phyloP scores from a whole-genome alignment of 2,888 invertebrate species.

The Standfussiana lucernea region DNA sequence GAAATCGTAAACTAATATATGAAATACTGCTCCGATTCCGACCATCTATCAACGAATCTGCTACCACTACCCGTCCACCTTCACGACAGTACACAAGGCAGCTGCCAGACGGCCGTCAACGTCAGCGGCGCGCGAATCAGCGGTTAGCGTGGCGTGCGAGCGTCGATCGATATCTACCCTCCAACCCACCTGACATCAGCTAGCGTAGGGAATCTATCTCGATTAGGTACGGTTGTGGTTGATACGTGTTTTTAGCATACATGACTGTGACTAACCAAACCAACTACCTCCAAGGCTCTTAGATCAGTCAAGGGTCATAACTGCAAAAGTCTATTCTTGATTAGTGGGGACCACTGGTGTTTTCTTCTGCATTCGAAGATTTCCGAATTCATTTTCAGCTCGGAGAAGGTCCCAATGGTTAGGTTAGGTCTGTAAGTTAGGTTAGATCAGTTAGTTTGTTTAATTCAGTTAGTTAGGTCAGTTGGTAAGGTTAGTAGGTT shows the following conservation, averaged over 20 bases:
- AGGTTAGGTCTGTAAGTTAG: no score
- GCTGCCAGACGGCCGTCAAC: constrained; percentile 81
- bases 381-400: not conserved
- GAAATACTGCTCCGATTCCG: not conserved
- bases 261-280: not conserved
- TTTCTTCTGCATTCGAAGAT: not conserved
- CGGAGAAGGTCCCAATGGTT: not conserved
- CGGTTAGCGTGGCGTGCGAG: constrained; percentile 72
- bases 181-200: constrained; percentile 35
- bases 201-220: constrained; percentile 48
- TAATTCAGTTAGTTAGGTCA: no score
- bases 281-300: not conserved
- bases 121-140: constrained; percentile 80
- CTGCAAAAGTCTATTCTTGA: not conserved
- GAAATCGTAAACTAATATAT: not conserved
- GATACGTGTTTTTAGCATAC: constrained; percentile 25
- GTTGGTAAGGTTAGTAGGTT: no score
- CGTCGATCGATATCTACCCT: constrained; percentile 79
- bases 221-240: constrained; percentile 16
- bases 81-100: constrained; percentile 75
- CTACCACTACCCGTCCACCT: constrained; percentile 62
- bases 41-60: constrained; percentile 6
- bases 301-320: not conserved
- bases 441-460: no score
- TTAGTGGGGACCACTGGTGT: not conserved